Evolutionary conservation across 1,140 invertebrate genomes (phyloP).

Genomic region (Caerostris extrusa): DNA sequence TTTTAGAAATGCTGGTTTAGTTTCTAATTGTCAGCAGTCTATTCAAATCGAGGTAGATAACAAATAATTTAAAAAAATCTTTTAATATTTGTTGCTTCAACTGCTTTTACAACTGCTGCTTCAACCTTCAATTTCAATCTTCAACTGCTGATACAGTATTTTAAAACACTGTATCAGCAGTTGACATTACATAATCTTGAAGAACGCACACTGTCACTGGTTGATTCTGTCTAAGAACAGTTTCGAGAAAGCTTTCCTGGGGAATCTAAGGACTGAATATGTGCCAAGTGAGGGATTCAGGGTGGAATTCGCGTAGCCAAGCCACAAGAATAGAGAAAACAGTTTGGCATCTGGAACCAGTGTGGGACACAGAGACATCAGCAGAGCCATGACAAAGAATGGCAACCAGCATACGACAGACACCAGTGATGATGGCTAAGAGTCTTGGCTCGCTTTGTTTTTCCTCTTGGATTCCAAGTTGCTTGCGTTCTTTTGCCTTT

Average conservation of each 20-base stretch:
- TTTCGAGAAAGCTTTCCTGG: slow-evolving; percentile 72
- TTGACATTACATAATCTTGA: background rate
- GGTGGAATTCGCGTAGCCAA: slow-evolving; percentile 95
- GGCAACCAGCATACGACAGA: slow-evolving; percentile 96
- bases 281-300: slow-evolving; percentile 90
- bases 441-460: slow-evolving; percentile 94
- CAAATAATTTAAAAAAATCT: too few species aligned
- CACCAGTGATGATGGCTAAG: slow-evolving; percentile 94
- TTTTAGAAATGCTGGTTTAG: too few species aligned
- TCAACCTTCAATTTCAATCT: too few species aligned
- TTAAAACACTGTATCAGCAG: background rate
- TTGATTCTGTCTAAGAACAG: slow-evolving; percentile 51
- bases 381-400: slow-evolving; percentile 94
- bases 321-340: slow-evolving; percentile 92
- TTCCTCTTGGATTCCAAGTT: slow-evolving; percentile 91
- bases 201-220: background rate
- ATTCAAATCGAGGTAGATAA: too few species aligned
- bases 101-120: too few species aligned
- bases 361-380: slow-evolving; percentile 90
- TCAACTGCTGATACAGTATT: background rate
- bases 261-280: slow-evolving; percentile 82
- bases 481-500: slow-evolving; percentile 85
- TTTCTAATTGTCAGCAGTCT: too few species aligned
- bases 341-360: slow-evolving; percentile 89
- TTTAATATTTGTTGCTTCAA: too few species aligned